Conservation (phyloP, 2,113 vertebrate species). For the Pipa parva region DNA sequence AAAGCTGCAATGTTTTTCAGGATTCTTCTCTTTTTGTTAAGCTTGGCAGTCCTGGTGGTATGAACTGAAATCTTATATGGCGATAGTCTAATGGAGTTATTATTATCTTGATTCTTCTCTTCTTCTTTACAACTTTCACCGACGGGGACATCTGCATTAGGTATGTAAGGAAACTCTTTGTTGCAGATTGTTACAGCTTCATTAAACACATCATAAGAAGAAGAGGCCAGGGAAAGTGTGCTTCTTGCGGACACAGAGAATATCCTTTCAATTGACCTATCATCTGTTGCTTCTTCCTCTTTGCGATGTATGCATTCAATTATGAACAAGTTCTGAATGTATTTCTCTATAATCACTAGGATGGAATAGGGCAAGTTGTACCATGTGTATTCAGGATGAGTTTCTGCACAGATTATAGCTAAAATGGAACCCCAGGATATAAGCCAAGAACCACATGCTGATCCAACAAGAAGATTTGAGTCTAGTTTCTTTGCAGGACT, state of each 20-base stretch:
- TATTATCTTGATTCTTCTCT: constrained; percentile 48
- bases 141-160: constrained; percentile 39
- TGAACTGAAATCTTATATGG: constrained; percentile 44
- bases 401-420: constrained; percentile 66
- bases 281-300: constrained; percentile 54
- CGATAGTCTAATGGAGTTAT: constrained; percentile 46
- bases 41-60: constrained; percentile 33
- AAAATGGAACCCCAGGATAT: constrained; percentile 94
- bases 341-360: constrained; percentile 84
- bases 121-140: constrained; percentile 44
- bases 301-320: constrained; percentile 84
- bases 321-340: constrained; percentile 91
- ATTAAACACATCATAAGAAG: constrained; percentile 66
- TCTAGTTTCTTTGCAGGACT: constrained; percentile 88
- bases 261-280: constrained; percentile 63
- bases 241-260: constrained; percentile 67
- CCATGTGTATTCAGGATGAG: constrained; percentile 74
- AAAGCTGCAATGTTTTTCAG: constrained; percentile 86
- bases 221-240: constrained; percentile 45
- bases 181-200: constrained; percentile 51
- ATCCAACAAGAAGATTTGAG: constrained; percentile 78
- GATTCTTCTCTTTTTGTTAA: constrained; percentile 66
- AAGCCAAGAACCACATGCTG: constrained; percentile 88
- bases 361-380: constrained; percentile 81
- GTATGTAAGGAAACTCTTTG: constrained; percentile 28